Conservation (phyloP, 2,797 vertebrate species). For the Pangasius macronema region DNA sequence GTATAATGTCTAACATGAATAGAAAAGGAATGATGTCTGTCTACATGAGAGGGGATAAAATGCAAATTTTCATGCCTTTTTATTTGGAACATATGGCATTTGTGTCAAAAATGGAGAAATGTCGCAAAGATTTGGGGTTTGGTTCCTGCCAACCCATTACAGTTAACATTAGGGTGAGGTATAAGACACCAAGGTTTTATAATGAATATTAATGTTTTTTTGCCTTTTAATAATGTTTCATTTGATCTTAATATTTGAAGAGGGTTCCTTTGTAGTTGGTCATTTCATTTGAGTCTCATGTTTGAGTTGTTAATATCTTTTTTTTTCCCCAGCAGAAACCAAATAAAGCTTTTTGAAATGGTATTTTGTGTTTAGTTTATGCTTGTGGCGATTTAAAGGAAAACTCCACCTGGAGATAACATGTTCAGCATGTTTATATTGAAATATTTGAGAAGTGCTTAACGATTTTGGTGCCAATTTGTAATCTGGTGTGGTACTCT, state of each 20-base stretch:
- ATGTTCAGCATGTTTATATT: background rate
- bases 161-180: slow-evolving; percentile 21
- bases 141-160: background rate
- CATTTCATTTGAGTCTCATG: background rate
- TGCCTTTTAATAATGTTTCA: slow-evolving; percentile 10
- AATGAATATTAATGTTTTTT: background rate
- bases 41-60: background rate
- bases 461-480: background rate
- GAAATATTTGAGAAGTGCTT: background rate
- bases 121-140: background rate
- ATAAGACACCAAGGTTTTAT: slow-evolving; percentile 18
- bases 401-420: background rate
- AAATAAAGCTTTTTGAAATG: slow-evolving; percentile 41
- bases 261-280: slow-evolving; percentile 5
- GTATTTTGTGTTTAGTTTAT: background rate
- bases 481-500: too few species aligned
- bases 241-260: slow-evolving; percentile 31
- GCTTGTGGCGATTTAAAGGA: background rate
- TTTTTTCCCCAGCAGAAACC: slow-evolving; percentile 11
- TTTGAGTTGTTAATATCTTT: slow-evolving; percentile 11
- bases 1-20: background rate
- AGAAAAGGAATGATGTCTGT: background rate
- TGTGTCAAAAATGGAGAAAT: slow-evolving; percentile 9
- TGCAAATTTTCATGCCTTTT: slow-evolving; percentile 18
- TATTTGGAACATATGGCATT: background rate